Base-by-base conservation (phyloP, 2,888 invertebrate species). In the Cerceris rybyensis region DNA sequence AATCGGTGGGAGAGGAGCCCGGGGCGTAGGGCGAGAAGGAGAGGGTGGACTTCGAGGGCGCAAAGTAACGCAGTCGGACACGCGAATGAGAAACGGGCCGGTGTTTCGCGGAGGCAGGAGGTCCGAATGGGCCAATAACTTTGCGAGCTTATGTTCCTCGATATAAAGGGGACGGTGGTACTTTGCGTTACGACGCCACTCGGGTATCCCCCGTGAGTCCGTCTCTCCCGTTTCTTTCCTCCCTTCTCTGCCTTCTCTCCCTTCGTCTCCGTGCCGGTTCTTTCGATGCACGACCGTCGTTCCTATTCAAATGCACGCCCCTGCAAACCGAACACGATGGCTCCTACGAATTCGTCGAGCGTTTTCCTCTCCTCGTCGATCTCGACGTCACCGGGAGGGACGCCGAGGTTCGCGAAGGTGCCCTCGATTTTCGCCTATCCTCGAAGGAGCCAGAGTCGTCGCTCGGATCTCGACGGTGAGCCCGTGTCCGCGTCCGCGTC, bases 41-140 rank as follows among this genome's bases (percentile, higher is more conserved):
- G 78, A 77, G 76, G 80, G 65, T 76, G 49, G 70, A 65, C 67
- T 70, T 64, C 54, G 80, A 84, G 80, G 75, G 79, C 77, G 83
- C 84, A 82, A 81, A 84, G 86, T 88, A 87, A 85, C 84, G 83
- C 83, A 79, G 80, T 83, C 73, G 59, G 78, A 84, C 85, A 81
- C 76, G 73, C 80, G 87, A 87, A 89, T 88, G 87, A 87, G 87
- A 89, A 88, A 89, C 87, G 88, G 87, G 86, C 86, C 84, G 83
- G 75, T 77, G 70, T 70, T 65, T 84, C 84, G 86, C 80, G 81
- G 79, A 86, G 86, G 89, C 88, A 88, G 89, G 90, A 88, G 90
- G 89, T 88, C 86, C 84, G 83, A 87, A 88, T 88, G 83, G 89
- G 86, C 86, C 88, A 88, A 90, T 90, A 90, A 90, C 86, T 90